phyloP scores from a whole-genome alignment of 2,888 invertebrate species.

The Tenodera sinensis region DNA sequence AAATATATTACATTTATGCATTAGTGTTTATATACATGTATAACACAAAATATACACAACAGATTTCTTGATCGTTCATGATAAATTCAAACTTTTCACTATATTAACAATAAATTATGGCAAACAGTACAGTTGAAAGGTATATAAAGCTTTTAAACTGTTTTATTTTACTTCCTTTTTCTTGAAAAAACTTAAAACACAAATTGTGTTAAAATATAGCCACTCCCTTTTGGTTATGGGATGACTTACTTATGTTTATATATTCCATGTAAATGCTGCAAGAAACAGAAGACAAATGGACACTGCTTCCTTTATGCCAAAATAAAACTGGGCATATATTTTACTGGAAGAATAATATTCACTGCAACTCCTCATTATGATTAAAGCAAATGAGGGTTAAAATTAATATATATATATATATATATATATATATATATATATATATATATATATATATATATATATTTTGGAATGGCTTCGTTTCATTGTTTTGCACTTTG shows the following conservation, averaged over 20 bases:
- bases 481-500: background rate
- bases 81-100: background rate
- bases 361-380: background rate
- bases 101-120: background rate
- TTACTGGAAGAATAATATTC: background rate
- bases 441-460: background rate
- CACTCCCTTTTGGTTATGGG: background rate
- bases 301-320: background rate
- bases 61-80: background rate
- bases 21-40: background rate
- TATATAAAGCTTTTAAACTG: background rate
- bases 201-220: background rate
- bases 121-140: background rate
- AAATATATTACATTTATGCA: background rate
- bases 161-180: background rate
- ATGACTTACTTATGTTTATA: background rate
- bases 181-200: background rate
- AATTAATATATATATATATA: background rate
- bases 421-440: background rate
- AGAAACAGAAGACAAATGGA: background rate
- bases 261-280: background rate
- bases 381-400: background rate
- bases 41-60: background rate
- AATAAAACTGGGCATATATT: background rate
- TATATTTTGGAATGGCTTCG: background rate